Conservation (phyloP, 1,140 invertebrate species). For the Euura lappo region DNA sequence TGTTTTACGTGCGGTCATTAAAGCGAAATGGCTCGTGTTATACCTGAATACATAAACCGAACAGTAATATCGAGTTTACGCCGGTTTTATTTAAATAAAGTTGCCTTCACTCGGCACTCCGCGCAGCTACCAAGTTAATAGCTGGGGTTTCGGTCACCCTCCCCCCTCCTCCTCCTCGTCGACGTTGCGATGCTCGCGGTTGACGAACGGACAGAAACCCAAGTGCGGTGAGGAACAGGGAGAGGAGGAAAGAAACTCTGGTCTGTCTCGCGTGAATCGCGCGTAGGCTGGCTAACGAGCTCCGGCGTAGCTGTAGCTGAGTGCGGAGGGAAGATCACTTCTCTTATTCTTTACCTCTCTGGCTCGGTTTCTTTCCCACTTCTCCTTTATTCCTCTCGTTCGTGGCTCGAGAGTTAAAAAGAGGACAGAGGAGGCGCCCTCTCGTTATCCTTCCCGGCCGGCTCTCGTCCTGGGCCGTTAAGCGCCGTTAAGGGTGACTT, state of each 20-base stretch:
- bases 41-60: constrained; percentile 59
- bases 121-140: background rate
- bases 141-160: background rate
- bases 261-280: constrained; percentile 40
- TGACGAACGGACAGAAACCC: background rate
- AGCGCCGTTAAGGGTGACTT: constrained; percentile 39
- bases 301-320: constrained; percentile 33
- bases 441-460: constrained; percentile 3
- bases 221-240: constrained; percentile 16
- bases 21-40: constrained; percentile 56
- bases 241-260: constrained; percentile 14
- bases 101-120: constrained; percentile 32
- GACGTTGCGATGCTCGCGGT: background rate
- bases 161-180: background rate
- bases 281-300: constrained; percentile 49
- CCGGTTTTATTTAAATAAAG: constrained; percentile 60
- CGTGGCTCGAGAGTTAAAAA: background rate
- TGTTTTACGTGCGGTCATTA: constrained; percentile 59
- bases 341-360: background rate
- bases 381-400: too few relatives aligned
- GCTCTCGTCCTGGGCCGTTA: background rate
- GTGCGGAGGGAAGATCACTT: constrained; percentile 15
- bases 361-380: too few relatives aligned
- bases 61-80: constrained; percentile 58
- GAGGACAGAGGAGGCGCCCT: background rate